Base-by-base conservation (phyloP, 2,888 invertebrate species). In the Calameuta filiformis region DNA sequence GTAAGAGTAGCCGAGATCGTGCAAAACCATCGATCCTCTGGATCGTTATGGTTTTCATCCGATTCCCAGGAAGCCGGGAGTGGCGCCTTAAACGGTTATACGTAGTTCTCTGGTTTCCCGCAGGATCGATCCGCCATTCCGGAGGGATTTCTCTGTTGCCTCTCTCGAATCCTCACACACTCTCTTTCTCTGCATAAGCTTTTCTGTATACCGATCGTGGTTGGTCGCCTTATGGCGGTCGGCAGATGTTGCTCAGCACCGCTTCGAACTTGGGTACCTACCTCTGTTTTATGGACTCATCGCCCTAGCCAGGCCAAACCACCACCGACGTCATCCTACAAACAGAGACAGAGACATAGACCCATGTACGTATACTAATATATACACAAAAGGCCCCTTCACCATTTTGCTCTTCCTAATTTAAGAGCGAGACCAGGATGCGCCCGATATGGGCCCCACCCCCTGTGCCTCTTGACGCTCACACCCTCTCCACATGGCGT, bases 151-250 rank as follows among this genome's bases (percentile, higher is more conserved):
- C 71, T 71, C 71, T 30, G 30, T 30, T 30, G 56, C 56, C 23
- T 56, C 23, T 56, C 15, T 56, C 23, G 23, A 23, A 23, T 23
- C 56, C 23, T 56, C 56, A 23, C 56, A 23, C 56, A 2, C 9
- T 23, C 56, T 23, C 23, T 56, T 9, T 56, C 56, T 56, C 56
- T 23, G 23, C 56, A 23, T 15, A 56, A 71, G 84, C 87, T 87
- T 88, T 88, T 88, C 88, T 86, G 86, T 33, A 84, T 56, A 56
- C 82, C 30, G 34, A 74, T 34, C 34, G 30, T 35, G 74, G 74
- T 35, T 35, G 74, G 84, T 86, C 84, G 86, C 89, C 88, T 85
- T 88, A 88, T 88, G 89, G 88, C 89, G 84, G 88, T 83, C 86
- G 83, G 88, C 89, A 88, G 89, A 88, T 88, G 89, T 84, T 56